Percentiles rank a stretch among this genome's conserved stretches.
Evolutionary conservation across 2,888 invertebrate genomes (phyloP).

Genomic region (Volucella inanis): DNA sequence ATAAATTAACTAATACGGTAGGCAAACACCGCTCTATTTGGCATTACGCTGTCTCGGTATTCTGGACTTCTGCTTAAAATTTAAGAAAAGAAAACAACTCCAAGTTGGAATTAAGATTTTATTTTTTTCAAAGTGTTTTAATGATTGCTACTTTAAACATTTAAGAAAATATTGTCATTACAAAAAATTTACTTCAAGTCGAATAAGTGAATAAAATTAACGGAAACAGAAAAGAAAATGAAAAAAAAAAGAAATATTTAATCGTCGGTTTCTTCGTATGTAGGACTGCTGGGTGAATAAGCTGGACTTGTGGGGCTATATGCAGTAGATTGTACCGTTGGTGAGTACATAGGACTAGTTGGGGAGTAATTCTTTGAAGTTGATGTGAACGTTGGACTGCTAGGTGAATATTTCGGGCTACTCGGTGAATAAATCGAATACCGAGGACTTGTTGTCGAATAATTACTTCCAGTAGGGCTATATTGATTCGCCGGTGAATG

Average conservation of each 20-base stretch:
- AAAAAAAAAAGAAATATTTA: slow-evolving; percentile 21
- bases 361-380: slow-evolving; percentile 86
- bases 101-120: background rate
- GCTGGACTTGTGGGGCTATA: slow-evolving; percentile 90
- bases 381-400: slow-evolving; percentile 87
- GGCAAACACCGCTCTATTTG: too few species aligned
- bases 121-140: background rate
- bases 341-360: slow-evolving; percentile 91
- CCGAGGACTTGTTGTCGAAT: slow-evolving; percentile 86
- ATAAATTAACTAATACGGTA: too few species aligned
- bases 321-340: slow-evolving; percentile 89
- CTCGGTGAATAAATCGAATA: slow-evolving; percentile 88
- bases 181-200: too few species aligned
- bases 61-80: too few species aligned
- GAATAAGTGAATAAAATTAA: too few species aligned
- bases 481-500: slow-evolving; percentile 87
- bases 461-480: slow-evolving; percentile 90
- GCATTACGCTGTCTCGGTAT: too few species aligned
- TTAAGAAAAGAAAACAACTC: too few species aligned
- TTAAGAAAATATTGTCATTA: too few species aligned
- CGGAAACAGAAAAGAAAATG: background rate
- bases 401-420: slow-evolving; percentile 92
- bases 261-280: slow-evolving; percentile 81
- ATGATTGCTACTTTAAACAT: too few species aligned
- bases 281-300: slow-evolving; percentile 86